A percentile compares a stretch with the other conserved stretches of the same genome.
Evolutionary conservation across 2,113 vertebrate genomes (phyloP).

Genomic region (Conger conger): DNA sequence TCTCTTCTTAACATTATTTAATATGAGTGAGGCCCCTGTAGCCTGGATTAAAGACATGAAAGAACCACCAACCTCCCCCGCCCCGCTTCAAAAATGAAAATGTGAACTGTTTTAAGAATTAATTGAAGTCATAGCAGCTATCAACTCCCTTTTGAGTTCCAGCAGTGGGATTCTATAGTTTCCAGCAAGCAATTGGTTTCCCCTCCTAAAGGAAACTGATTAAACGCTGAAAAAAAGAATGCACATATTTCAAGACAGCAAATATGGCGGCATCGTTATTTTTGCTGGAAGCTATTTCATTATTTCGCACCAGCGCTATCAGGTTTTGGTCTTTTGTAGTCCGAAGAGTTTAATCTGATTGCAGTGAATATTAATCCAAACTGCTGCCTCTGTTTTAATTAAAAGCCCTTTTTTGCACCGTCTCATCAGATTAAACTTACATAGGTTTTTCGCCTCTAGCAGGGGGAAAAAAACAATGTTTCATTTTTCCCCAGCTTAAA

Average conservation of each 20-base stretch:
- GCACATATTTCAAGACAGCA: not conserved
- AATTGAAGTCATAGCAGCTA: not conserved
- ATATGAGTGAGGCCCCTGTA: not conserved
- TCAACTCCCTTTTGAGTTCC: constrained; percentile 2
- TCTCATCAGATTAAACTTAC: constrained; percentile 25
- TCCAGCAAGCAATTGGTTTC: not conserved
- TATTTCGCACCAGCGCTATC: constrained; percentile 48
- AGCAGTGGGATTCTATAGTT: not conserved
- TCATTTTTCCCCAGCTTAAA: not conserved
- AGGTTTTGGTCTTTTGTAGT: constrained; percentile 44
- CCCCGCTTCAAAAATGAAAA: not conserved
- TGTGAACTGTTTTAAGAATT: not conserved
- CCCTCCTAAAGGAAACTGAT: not conserved
- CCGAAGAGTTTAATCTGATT: constrained; percentile 59
- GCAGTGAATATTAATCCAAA: constrained; percentile 37
- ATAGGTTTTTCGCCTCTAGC: constrained; percentile 1
- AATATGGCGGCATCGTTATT: not conserved
- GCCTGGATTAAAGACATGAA: constrained; percentile 2
- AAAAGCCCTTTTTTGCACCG: constrained; percentile 24
- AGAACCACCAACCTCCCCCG: not conserved
- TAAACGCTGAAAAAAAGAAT: constrained; percentile 3
- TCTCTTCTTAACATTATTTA: not conserved
- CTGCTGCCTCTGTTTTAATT: constrained; percentile 20
- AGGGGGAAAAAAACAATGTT: not conserved
- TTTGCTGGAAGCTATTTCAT: constrained; percentile 44